A percentile compares a stretch with the other conserved stretches of the same genome.
These are phyloP conservation scores for Ploceus nigricollis DNA, from an alignment of 2,113 vertebrate species.

Conservation along the genomic window DNA sequence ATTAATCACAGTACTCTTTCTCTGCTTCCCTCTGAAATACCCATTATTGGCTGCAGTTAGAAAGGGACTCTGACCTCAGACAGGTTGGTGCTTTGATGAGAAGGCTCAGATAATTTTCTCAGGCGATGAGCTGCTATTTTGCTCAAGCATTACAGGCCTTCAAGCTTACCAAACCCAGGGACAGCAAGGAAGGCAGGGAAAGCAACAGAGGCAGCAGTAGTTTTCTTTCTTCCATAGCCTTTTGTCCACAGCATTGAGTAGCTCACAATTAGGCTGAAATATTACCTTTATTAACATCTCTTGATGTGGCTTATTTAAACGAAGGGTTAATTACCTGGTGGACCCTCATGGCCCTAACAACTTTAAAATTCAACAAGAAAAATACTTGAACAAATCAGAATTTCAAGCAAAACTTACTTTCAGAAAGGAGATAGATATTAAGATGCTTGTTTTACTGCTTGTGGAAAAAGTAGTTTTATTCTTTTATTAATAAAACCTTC, in stretches of 20 bases:
- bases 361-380: background rate
- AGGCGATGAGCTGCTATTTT: background rate
- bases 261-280: background rate
- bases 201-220: background rate
- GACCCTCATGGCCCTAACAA: background rate
- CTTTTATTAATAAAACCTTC: background rate
- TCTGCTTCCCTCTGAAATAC: background rate
- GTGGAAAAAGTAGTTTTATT: background rate
- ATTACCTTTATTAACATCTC: background rate
- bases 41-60: background rate
- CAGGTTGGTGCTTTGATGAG: background rate
- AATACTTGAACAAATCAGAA: background rate
- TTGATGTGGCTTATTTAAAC: background rate
- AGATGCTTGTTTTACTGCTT: background rate
- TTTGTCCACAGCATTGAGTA: background rate
- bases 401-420: background rate
- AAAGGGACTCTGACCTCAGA: background rate
- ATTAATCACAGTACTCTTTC: background rate
- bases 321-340: background rate
- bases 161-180: background rate
- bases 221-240: background rate
- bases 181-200: background rate
- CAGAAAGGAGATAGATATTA: background rate
- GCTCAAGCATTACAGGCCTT: background rate
- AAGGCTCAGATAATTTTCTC: background rate